Evolutionary conservation across 1,140 invertebrate genomes (phyloP), one percentile per base, ranked within the genome.

Genomic region (Drosophila saltans): DNA sequence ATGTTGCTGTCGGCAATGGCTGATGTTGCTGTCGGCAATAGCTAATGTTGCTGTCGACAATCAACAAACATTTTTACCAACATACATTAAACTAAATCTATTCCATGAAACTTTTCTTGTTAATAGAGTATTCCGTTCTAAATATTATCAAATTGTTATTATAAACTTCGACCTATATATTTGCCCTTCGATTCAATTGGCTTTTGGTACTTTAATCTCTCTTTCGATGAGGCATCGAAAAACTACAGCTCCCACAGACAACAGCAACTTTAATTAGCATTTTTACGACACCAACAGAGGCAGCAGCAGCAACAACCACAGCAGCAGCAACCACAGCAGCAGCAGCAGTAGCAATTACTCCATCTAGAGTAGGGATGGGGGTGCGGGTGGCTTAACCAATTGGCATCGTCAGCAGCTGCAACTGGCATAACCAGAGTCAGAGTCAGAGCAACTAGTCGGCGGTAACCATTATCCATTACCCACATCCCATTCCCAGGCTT

Each of bases 181-280:
- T 2, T 16, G 60, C 67, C 24, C 45, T 75, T 56, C 41, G 63
- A 48, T 89, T 78, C 78, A 84, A 89, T 89, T 16, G 16, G 84
- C 84, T 89, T 89, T 78, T 69, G 41, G 33, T 36, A 36, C 76
- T 80, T 86, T 82, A 89, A 89, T 88, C 83, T 88, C 80, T 74
- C 45, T 52, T 71, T 68, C 21, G 45, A 52, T 70, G 30, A 26
- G 30, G 45, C 56, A 68, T 16, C 16, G 16, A 36, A 43, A 66
- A 41, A n/a, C 63, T 39, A n/a, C 63, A 45, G 59, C 66, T 65
- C 66, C 72, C 64, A 67, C 66, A 59, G 69, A 69, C 82, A 85
- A 86, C 82, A 69, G 76, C 75, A 80, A 88, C 76, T 89, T 89
- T 88, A 88, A 88, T 88, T 88, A 88, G 83, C 84, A 88, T 88